Evolutionary conservation across 2,113 vertebrate species (phyloP).

Genomic region (Aspiorhynchus laticeps): DNA sequence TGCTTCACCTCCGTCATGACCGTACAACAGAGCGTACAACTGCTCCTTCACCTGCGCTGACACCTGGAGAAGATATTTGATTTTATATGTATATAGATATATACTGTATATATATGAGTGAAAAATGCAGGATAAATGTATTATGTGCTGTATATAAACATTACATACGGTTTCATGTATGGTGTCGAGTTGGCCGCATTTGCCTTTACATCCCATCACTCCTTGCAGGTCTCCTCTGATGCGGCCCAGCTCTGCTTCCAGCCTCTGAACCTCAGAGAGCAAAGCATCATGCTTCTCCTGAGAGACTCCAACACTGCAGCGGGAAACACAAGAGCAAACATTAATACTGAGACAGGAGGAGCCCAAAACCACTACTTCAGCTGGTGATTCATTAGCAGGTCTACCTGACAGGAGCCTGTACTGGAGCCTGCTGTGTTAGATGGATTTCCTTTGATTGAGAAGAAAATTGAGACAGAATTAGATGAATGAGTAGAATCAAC

Average conservation of each 20-base stretch:
- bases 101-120: no score
- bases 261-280: constrained; percentile 73
- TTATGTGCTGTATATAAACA: neutral
- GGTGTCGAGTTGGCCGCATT: constrained; percentile 77
- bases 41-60: constrained; percentile 82
- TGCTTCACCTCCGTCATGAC: constrained; percentile 60
- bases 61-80: constrained; percentile 66
- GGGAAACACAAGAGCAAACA: neutral
- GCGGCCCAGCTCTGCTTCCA: constrained; percentile 80
- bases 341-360: neutral
- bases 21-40: constrained; percentile 79
- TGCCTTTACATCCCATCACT: constrained; percentile 67
- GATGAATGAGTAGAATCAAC: neutral
- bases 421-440: constrained; percentile 62
- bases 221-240: constrained; percentile 78
- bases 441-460: constrained; percentile 62
- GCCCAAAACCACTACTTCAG: neutral
- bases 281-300: constrained; percentile 76
- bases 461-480: neutral
- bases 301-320: constrained; percentile 67
- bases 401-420: constrained; percentile 75
- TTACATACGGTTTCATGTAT: constrained; percentile 70
- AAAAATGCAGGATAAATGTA: neutral
- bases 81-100: neutral
- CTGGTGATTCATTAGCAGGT: neutral